Evolutionary conservation across 92 coral and sea anemone genomes (phyloP).

Genomic region (Actinernus sp.): DNA sequence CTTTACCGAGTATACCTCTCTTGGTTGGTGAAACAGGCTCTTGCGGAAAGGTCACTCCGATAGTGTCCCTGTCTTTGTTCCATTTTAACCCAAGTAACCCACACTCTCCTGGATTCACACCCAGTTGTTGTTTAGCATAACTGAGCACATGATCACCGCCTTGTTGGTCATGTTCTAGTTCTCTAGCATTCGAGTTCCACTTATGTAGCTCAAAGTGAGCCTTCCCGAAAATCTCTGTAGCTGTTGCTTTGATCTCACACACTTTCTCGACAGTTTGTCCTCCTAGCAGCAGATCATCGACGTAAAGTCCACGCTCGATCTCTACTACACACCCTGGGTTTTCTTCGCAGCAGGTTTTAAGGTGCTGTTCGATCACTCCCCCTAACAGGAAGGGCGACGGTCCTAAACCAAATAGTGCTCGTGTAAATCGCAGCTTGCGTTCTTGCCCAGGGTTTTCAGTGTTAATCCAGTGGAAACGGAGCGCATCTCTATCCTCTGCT

Average conservation of each 20-base stretch:
- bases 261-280: constrained; percentile 23
- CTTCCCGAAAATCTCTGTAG: constrained; percentile 10
- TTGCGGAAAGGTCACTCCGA: constrained; percentile 32
- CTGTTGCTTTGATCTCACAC: constrained; percentile 10
- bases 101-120: constrained; percentile 35
- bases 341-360: constrained; percentile 1
- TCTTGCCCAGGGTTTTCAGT: constrained; percentile 9
- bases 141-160: constrained; percentile 12
- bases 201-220: constrained; percentile 27
- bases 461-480: constrained; percentile 26
- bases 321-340: constrained; percentile 11
- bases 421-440: constrained; percentile 16
- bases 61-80: constrained; percentile 35
- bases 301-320: constrained; percentile 6
- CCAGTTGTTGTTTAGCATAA: constrained; percentile 55
- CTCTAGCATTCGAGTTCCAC: constrained; percentile 36
- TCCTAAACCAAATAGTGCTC: constrained; percentile 33
- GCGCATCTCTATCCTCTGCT: constrained; percentile 25
- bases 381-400: constrained; percentile 35
- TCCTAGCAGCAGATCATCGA: constrained; percentile 19
- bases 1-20: constrained; percentile 58
- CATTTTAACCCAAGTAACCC: constrained; percentile 43
- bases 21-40: constrained; percentile 36
- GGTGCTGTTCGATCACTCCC: constrained; percentile 31
- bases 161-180: constrained; percentile 13